Evolutionary conservation across 2,113 vertebrate genomes (phyloP).

Genomic region (Aptenodytes forsteri): DNA sequence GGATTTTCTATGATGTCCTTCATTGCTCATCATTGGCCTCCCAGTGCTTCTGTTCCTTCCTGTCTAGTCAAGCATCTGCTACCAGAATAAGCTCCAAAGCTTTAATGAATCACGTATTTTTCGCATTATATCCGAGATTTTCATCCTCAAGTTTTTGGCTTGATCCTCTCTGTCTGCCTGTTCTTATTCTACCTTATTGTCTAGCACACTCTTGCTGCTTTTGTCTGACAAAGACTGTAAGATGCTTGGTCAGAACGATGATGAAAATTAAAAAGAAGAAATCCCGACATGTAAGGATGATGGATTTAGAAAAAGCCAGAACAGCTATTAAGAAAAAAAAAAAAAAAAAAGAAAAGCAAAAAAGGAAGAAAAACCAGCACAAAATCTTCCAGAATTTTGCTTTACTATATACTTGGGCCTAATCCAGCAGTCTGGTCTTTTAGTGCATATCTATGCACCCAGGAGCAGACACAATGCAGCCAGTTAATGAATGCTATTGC

Average conservation of each 20-base stretch:
- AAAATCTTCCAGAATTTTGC: background rate
- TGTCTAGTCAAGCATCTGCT: background rate
- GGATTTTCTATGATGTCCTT: background rate
- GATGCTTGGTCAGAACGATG: background rate
- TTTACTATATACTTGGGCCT: background rate
- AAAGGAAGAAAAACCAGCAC: rapidly evolving
- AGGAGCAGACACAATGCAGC: background rate
- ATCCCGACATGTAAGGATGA: background rate
- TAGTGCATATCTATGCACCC: background rate
- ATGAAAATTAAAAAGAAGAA: background rate
- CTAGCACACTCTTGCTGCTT: background rate
- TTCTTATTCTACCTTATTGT: background rate
- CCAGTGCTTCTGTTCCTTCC: background rate
- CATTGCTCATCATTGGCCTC: background rate
- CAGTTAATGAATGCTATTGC: background rate
- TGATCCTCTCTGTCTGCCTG: background rate
- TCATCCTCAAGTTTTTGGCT: background rate
- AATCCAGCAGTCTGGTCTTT: background rate
- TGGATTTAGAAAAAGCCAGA: background rate
- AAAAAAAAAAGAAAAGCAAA: too few species aligned
- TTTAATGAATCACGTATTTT: background rate
- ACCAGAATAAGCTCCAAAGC: background rate
- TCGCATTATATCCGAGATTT: background rate
- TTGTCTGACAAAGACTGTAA: background rate
- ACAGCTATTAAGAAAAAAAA: background rate